Percentiles rank a stretch among this genome's conserved stretches.
These are phyloP conservation scores for Bactericera cockerelli DNA, from an alignment of 1,140 invertebrate species.

Conservation along the genomic window DNA sequence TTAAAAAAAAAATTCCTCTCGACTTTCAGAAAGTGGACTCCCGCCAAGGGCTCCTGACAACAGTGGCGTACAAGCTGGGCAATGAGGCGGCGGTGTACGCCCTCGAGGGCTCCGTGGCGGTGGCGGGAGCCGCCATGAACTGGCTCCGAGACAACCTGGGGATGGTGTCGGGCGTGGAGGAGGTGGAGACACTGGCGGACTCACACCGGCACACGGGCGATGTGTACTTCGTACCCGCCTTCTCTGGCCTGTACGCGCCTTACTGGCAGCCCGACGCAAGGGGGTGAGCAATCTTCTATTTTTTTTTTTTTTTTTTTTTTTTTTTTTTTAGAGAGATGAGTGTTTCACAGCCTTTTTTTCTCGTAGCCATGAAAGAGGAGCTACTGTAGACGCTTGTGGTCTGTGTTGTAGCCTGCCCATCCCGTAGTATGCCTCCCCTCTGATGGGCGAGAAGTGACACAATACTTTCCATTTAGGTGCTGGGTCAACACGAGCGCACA, in stretches of 20 bases:
- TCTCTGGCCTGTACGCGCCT: conserved; percentile 88
- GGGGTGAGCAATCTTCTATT: conserved; percentile 39
- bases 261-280: conserved; percentile 88
- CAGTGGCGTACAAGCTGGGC: conserved; percentile 86
- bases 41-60: conserved; percentile 79
- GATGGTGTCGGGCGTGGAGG: conserved; percentile 39
- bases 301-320: conserved; percentile 6
- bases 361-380: no score
- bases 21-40: conserved; percentile 54
- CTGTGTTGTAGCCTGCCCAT: no score
- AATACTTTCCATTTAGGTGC: no score
- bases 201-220: conserved; percentile 62
- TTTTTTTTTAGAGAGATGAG: no score
- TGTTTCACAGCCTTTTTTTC: no score
- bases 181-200: conserved; percentile 59
- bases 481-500: no score
- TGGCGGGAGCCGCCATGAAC: conserved; percentile 64
- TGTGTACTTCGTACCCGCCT: conserved; percentile 90
- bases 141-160: conserved; percentile 43
- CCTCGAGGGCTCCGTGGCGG: conserved; percentile 71
- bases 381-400: no score
- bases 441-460: no score
- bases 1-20: no score
- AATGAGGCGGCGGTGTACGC: conserved; percentile 67
- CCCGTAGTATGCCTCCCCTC: no score